Evolutionary conservation across 2,113 vertebrate genomes (phyloP).

Genomic region (Nanger granti): DNA sequence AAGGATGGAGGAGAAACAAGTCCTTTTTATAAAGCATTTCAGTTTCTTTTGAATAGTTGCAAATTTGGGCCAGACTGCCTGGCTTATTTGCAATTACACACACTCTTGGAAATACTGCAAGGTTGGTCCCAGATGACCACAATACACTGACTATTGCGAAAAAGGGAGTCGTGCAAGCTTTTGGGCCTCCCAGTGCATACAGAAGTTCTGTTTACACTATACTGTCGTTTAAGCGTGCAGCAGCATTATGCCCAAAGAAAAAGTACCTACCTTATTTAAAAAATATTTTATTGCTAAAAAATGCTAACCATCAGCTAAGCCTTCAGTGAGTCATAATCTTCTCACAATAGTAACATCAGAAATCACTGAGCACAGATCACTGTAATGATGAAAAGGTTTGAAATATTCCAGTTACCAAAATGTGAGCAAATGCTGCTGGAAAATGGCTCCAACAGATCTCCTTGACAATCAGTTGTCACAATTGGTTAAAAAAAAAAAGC

Average conservation of each 20-base stretch:
- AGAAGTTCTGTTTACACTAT: neutral
- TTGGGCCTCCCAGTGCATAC: neutral
- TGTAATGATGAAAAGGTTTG: neutral
- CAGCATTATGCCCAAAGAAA: neutral
- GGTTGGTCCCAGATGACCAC: neutral
- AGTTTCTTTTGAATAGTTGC: conserved; percentile 22
- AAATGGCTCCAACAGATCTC: neutral
- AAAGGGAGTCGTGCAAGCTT: neutral
- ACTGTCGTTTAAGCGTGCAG: neutral
- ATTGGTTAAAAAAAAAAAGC: neutral
- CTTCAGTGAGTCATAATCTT: neutral
- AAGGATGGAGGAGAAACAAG: neutral
- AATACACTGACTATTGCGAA: neutral
- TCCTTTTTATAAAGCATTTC: neutral
- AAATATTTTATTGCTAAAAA: neutral
- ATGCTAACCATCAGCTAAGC: neutral
- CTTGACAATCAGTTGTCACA: neutral
- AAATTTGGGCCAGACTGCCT: neutral
- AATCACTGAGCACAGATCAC: neutral
- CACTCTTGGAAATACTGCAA: neutral
- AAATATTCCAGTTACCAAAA: neutral
- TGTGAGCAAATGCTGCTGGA: neutral
- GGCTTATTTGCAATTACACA: neutral
- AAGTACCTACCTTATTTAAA: neutral
- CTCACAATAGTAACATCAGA: neutral